Conservation (phyloP, 2,113 vertebrate genomes). For the Myanophis thanlyinensis region DNA sequence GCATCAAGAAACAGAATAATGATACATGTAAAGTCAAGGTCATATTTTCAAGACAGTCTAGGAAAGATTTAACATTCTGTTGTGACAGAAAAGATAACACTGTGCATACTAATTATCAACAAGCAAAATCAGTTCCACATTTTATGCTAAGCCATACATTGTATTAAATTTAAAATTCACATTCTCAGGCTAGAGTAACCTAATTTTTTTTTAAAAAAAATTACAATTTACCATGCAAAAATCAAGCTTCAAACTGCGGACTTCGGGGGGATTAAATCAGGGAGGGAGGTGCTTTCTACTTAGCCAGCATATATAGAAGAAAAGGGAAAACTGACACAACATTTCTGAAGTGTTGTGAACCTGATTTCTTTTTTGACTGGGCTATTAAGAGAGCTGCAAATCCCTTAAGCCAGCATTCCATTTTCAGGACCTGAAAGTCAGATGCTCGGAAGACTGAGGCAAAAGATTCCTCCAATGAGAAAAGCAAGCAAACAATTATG, state of each 20-base stretch:
- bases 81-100: neutral
- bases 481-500: neutral
- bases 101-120: neutral
- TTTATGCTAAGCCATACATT: neutral
- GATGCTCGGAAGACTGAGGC: neutral
- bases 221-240: neutral
- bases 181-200: neutral
- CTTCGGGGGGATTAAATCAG: neutral
- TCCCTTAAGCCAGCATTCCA: neutral
- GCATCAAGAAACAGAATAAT: neutral
- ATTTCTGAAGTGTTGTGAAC: neutral
- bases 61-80: neutral
- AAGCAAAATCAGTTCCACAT: neutral
- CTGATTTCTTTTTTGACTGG: neutral
- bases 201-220: neutral
- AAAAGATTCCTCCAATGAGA: neutral
- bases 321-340: neutral
- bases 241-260: neutral
- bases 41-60: constrained; percentile 4
- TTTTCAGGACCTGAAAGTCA: neutral
- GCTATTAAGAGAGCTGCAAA: neutral
- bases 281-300: neutral
- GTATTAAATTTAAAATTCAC: neutral
- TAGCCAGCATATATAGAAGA: neutral
- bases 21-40: neutral